Evolutionary conservation across 2,888 invertebrate genomes (phyloP).

Genomic region (Itoplectis maculator): DNA sequence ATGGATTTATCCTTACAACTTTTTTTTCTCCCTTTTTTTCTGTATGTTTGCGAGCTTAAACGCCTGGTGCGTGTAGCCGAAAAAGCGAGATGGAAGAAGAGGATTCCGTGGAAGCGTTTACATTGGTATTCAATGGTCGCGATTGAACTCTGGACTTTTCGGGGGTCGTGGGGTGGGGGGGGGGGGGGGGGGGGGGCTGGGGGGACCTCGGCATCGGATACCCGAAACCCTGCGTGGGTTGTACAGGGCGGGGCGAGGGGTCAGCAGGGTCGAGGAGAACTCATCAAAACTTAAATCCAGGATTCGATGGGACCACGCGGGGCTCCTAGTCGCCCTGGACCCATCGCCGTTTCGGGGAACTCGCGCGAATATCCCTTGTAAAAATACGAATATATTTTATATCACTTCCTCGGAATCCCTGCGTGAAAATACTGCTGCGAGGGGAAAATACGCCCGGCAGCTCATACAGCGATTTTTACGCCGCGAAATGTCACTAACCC

Average conservation of each 20-base stretch:
- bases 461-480: conserved; percentile 49
- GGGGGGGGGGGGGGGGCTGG: background rate
- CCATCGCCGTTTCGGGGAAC: conserved; percentile 20
- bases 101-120: conserved; percentile 75
- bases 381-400: conserved; percentile 81
- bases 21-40: background rate
- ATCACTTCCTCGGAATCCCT: conserved; percentile 45
- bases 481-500: background rate
- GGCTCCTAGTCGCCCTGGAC: conserved; percentile 40
- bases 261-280: conserved; percentile 72
- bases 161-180: background rate
- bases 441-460: conserved; percentile 35
- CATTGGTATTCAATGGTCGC: conserved; percentile 81
- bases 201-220: conserved; percentile 8
- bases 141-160: conserved; percentile 79
- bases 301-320: conserved; percentile 68
- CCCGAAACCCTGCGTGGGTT: conserved; percentile 3
- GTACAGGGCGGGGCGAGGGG: conserved; percentile 13
- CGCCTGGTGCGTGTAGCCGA: conserved; percentile 46
- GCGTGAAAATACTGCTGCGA: background rate
- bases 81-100: conserved; percentile 42
- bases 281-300: conserved; percentile 82
- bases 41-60: conserved; percentile 23
- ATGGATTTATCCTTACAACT: conserved; percentile 2
- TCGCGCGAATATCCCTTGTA: conserved; percentile 77